Percentiles rank a stretch among this genome's conserved stretches.
phyloP scores from a whole-genome alignment of 2,888 invertebrate genomes.

The Bhutanitis thaidina region DNA sequence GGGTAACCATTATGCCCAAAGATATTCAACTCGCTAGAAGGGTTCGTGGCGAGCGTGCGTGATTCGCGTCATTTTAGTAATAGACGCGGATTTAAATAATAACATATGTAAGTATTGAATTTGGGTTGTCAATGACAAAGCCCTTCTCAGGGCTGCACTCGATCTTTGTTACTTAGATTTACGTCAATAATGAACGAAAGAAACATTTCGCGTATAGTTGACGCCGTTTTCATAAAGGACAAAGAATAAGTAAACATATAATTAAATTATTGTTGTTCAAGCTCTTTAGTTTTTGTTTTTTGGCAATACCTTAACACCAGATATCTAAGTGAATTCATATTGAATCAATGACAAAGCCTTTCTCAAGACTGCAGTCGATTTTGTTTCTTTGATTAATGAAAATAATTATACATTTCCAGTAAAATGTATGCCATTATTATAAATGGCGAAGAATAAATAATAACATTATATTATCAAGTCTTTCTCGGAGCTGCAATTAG shows the following conservation, averaged over 20 bases:
- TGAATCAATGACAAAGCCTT: constrained; percentile 64
- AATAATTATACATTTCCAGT: background rate
- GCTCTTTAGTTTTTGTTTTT: too few species aligned
- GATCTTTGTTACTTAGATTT: constrained; percentile 26
- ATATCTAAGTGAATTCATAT: constrained; percentile 1
- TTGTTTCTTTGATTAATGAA: constrained; percentile 23
- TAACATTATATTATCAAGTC: too few species aligned
- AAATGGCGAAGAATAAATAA: too few species aligned
- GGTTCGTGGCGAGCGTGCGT: constrained; percentile 59
- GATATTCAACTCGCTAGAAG: constrained; percentile 60
- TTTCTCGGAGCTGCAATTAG: too few species aligned
- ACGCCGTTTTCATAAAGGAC: too few species aligned
- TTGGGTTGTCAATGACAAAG: constrained; percentile 51
- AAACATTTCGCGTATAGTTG: too few species aligned
- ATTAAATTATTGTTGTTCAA: too few species aligned
- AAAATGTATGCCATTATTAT: too few species aligned
- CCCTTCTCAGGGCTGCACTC: constrained; percentile 64
- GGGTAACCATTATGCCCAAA: constrained; percentile 68
- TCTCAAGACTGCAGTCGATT: constrained; percentile 56
- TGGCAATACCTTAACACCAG: too few species aligned
- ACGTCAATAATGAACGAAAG: background rate
- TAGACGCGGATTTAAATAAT: constrained; percentile 3
- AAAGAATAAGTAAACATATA: too few species aligned
- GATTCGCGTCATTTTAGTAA: constrained; percentile 10
- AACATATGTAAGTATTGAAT: constrained; percentile 9